phyloP scores from a whole-genome alignment of 2,113 vertebrate genomes.

The Cyprinodon tularosa region DNA sequence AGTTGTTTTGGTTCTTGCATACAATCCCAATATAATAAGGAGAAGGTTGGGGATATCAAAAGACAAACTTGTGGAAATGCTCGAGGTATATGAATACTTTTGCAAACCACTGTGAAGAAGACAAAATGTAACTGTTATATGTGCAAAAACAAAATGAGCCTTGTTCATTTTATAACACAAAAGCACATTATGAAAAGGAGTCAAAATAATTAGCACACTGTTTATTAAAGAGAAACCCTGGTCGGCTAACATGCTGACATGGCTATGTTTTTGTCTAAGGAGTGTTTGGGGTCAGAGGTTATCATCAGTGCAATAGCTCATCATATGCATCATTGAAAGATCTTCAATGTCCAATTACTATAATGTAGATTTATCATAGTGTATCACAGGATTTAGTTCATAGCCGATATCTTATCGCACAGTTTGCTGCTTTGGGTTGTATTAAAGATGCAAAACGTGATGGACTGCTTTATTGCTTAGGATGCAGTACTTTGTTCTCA shows the following conservation, averaged over 20 bases:
- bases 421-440: conserved; percentile 43
- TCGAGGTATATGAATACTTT: not conserved
- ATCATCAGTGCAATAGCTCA: conserved; percentile 63
- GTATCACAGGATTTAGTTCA: conserved; percentile 36
- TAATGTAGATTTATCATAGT: conserved; percentile 39
- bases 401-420: conserved; percentile 56
- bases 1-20: not conserved
- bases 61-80: not conserved
- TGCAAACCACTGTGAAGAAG: not conserved
- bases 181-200: conserved; percentile 38
- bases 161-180: conserved; percentile 25
- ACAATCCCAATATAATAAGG: no score
- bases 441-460: conserved; percentile 34
- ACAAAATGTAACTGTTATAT: not conserved
- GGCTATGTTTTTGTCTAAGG: conserved; percentile 14
- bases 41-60: not conserved
- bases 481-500: conserved; percentile 64
- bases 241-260: conserved; percentile 15
- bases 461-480: conserved; percentile 46
- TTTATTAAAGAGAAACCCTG: conserved; percentile 15
- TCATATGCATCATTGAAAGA: conserved; percentile 33
- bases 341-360: conserved; percentile 16
- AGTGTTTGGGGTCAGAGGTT: conserved; percentile 35
- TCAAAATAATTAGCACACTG: conserved; percentile 30
- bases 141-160: conserved; percentile 18